Conservation (phyloP, 1,140 invertebrate genomes). For the Oryctes rhinoceros region DNA sequence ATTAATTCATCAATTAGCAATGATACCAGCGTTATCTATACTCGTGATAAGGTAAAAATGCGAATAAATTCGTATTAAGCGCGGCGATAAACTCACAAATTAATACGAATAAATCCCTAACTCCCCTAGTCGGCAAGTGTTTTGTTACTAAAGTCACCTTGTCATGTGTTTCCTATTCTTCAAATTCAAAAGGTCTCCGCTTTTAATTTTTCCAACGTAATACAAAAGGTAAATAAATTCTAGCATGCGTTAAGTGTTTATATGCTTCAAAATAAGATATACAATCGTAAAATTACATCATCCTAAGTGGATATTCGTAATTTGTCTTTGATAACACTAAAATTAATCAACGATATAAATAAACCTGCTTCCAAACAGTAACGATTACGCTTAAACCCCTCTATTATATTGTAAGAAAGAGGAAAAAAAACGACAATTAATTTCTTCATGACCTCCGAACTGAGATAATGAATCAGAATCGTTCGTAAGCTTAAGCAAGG, state of each 20-base stretch:
- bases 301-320: too few relatives aligned
- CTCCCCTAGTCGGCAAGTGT: not conserved
- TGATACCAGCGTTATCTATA: not conserved
- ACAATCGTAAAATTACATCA: too few relatives aligned
- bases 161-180: conserved; percentile 15
- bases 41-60: not conserved
- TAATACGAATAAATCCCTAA: not conserved
- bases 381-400: too few relatives aligned
- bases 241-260: not conserved
- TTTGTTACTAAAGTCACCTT: conserved; percentile 44
- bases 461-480: not conserved
- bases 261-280: too few relatives aligned
- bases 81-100: not conserved
- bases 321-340: too few relatives aligned
- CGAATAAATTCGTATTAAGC: too few relatives aligned
- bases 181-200: conserved; percentile 1
- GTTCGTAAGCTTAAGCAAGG: too few relatives aligned
- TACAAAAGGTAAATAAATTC: conserved; percentile 2
- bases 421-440: not conserved
- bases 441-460: not conserved
- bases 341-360: too few relatives aligned
- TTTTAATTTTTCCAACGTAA: not conserved
- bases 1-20: not conserved
- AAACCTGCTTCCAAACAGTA: too few relatives aligned
- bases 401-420: not conserved